Evolutionary conservation across 2,113 vertebrate genomes (phyloP).

Genomic region (Corynorhinus townsendii): DNA sequence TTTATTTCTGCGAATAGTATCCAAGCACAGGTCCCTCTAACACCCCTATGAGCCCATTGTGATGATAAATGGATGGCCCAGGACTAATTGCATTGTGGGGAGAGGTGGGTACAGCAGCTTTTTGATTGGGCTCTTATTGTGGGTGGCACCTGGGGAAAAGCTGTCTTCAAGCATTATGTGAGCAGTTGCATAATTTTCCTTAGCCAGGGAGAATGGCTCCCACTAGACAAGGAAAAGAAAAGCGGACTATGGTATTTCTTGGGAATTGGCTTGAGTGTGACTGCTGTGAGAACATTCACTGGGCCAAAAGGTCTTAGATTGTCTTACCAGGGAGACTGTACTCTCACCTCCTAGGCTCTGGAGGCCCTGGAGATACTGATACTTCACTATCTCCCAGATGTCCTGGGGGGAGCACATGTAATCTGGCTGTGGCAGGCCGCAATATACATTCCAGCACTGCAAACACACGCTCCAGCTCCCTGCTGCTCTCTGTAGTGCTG

Average conservation of each 20-base stretch:
- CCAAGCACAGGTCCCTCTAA: background rate
- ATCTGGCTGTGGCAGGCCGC: background rate
- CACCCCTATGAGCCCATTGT: background rate
- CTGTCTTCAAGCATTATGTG: background rate
- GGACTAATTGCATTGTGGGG: background rate
- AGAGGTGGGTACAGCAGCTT: background rate
- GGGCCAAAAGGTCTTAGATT: background rate
- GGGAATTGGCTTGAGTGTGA: background rate
- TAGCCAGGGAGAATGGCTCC: background rate
- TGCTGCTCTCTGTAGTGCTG: background rate
- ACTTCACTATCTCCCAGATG: background rate
- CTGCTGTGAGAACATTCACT: background rate
- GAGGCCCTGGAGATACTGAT: background rate
- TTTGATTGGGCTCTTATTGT: background rate
- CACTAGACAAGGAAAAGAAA: slow-evolving; percentile 7
- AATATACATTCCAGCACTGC: background rate
- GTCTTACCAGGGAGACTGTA: background rate
- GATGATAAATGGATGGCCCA: background rate
- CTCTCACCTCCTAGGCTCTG: background rate
- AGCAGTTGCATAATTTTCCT: background rate
- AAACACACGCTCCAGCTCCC: background rate
- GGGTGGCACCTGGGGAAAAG: background rate
- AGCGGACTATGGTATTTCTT: background rate
- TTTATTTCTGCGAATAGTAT: background rate
- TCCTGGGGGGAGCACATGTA: background rate